Evolutionary conservation across 2,888 invertebrate species (phyloP).

Genomic region (Orchesellides sinensis): DNA sequence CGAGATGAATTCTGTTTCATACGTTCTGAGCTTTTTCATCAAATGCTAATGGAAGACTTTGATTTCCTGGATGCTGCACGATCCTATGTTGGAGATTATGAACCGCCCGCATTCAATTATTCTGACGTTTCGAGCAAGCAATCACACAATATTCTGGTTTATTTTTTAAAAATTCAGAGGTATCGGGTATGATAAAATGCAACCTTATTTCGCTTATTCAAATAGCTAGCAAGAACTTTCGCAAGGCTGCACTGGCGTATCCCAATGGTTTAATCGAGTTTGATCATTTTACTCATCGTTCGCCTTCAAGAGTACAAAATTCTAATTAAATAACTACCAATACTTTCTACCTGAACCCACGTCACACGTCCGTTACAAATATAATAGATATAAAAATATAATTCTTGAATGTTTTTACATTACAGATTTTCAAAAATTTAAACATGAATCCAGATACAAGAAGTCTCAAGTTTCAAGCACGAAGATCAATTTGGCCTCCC

Average conservation of each 20-base stretch:
- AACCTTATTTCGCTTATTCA: not conserved
- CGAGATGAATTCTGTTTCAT: constrained; percentile 44
- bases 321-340: too few species aligned
- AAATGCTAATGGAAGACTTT: constrained; percentile 72
- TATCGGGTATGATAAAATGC: not conserved
- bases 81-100: constrained; percentile 66
- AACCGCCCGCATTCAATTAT: constrained; percentile 64
- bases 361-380: too few species aligned
- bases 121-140: constrained; percentile 63
- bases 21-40: constrained; percentile 67
- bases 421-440: constrained; percentile 40
- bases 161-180: not conserved
- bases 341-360: too few species aligned
- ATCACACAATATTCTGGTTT: too few species aligned
- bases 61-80: constrained; percentile 72
- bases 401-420: not conserved
- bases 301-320: constrained; percentile 36
- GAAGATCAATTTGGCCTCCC: constrained; percentile 69
- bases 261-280: constrained; percentile 70
- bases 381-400: too few species aligned
- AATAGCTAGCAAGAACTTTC: constrained; percentile 33
- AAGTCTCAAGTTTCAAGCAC: constrained; percentile 64
- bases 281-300: constrained; percentile 62
- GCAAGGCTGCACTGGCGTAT: constrained; percentile 42
- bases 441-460: constrained; percentile 66